Percentiles rank a stretch among this genome's conserved stretches.
Evolutionary conservation across 2,797 vertebrate genomes (phyloP).

Genomic region (Labeo calbasu): DNA sequence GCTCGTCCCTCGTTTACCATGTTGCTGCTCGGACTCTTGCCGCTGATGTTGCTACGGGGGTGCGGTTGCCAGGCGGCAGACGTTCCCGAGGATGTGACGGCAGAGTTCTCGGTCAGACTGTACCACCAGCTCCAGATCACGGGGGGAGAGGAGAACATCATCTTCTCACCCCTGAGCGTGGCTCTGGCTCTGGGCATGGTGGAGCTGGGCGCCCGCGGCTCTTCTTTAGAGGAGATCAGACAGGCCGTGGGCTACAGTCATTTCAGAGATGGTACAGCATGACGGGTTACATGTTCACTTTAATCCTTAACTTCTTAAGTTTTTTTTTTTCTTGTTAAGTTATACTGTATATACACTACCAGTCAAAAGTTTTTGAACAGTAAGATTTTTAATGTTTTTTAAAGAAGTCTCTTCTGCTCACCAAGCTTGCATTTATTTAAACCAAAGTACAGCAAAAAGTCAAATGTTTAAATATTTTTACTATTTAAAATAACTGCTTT

Average conservation of each 20-base stretch:
- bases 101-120: constrained; percentile 90
- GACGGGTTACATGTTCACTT: neutral
- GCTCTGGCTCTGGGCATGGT: constrained; percentile 91
- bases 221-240: constrained; percentile 89
- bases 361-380: too few species aligned
- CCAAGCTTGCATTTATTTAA: too few species aligned
- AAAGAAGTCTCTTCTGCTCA: too few species aligned
- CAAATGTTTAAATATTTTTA: too few species aligned
- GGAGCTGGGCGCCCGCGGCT: constrained; percentile 90
- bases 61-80: constrained; percentile 77
- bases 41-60: constrained; percentile 76
- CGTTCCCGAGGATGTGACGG: constrained; percentile 84
- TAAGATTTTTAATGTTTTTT: too few species aligned
- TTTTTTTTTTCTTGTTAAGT: neutral
- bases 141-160: constrained; percentile 90
- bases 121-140: constrained; percentile 89
- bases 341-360: too few species aligned
- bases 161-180: constrained; percentile 93
- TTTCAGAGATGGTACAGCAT: constrained; percentile 83
- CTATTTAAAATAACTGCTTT: too few species aligned
- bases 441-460: too few species aligned
- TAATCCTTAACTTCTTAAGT: neutral
- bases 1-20: constrained; percentile 46
- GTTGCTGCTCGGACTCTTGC: constrained; percentile 65
- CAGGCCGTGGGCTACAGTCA: constrained; percentile 87